Base-by-base conservation (phyloP, 1,140 invertebrate genomes). In the Ericerus pela region DNA sequence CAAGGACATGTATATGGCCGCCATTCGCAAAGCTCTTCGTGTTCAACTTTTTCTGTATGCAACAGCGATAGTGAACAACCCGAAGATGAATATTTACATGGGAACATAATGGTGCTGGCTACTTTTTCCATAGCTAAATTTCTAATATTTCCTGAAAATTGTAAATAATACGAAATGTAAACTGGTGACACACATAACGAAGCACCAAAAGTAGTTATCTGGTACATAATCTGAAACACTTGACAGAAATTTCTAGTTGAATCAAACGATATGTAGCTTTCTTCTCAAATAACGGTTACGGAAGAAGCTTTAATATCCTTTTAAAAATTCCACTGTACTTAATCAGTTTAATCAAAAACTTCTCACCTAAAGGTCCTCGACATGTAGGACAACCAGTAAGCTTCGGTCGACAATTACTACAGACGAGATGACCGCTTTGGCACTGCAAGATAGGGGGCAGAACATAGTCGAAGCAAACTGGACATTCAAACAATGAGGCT, bases 41-140 rank as follows among this genome's bases (percentile, higher is more conserved):
- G 96, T 66, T 97, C 95, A 28, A 85, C 81, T 72, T 99, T 99
- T 60, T 97, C 92, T 6, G 91, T 93, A 67, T 97, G 90, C 1
- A 92, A 79, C 16, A 99, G 75, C n/a, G 88, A 89, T 51, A 85
- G 82, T 2, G 80, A 79, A 70, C 96, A 99, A 12, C 96, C 96
- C 65, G 88, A 93, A 43, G 82, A 85, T n/a, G 88, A 87, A 74
- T 97, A 98, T 74, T 97, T 97, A 74, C 96, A 99, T 0, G 96
- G 95, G 67, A 99, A 99, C 77, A 93, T 86, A 2, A 99, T 87
- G 62, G 94, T 97, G 58, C 85, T 88, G 8, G 96, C 96, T 5
- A 99, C 93, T 70, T 97, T 97, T 67, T 99, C 96, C 95, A 99
- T 98, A 22, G 92, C 93, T 64, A 98, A 73, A 72, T 99, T 99